Conservation (phyloP, 2,888 invertebrate genomes). For the Carterocephalus palaemon region DNA sequence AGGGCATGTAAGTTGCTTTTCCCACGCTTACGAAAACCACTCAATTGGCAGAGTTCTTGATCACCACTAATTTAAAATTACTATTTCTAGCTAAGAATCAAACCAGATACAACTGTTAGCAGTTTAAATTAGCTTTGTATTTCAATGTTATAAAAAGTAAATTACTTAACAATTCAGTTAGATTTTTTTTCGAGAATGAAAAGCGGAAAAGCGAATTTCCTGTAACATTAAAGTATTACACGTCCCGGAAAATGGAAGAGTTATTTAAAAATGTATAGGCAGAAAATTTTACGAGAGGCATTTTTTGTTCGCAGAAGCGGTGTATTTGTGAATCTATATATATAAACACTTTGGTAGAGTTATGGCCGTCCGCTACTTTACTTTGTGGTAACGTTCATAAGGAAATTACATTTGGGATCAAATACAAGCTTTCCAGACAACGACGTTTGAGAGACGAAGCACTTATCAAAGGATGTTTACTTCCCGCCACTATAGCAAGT, state of each 20-base stretch:
- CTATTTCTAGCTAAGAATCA: too few relatives aligned
- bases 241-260: slow-evolving; percentile 2
- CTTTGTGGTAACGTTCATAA: not conserved
- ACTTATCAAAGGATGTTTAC: slow-evolving; percentile 54
- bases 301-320: not conserved
- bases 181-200: not conserved
- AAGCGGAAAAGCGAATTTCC: not conserved
- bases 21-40: too few relatives aligned
- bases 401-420: slow-evolving; percentile 9
- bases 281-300: not conserved
- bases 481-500: slow-evolving; percentile 56
- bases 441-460: slow-evolving; percentile 41
- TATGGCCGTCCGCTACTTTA: not conserved
- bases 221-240: not conserved
- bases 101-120: too few relatives aligned
- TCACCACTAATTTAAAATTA: too few relatives aligned
- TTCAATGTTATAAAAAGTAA: too few relatives aligned
- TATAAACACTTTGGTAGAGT: slow-evolving; percentile 2
- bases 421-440: slow-evolving; percentile 29
- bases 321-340: slow-evolving; percentile 4
- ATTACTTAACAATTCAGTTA: not conserved
- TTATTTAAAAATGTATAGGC: slow-evolving; percentile 3
- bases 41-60: too few relatives aligned
- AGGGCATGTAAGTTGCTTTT: too few relatives aligned
- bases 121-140: too few relatives aligned